Evolutionary conservation across 1,140 invertebrate species (phyloP).

Genomic region (Octopus sinensis): DNA sequence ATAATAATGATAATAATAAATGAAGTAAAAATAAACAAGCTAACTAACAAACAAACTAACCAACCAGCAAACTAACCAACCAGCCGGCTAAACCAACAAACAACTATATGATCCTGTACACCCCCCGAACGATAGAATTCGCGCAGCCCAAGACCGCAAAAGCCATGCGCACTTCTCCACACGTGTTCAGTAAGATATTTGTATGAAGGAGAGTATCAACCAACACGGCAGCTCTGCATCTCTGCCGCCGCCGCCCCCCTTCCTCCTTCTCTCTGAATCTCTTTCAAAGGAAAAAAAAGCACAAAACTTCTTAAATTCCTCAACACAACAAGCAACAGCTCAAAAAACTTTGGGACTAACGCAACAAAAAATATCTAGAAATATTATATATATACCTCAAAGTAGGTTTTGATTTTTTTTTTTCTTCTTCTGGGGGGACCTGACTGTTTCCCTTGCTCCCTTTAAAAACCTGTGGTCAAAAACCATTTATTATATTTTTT

Average conservation of each 20-base stretch:
- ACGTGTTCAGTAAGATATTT: constrained; percentile 56
- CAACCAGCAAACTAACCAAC: neutral
- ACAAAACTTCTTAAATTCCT: neutral
- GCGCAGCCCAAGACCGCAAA: constrained; percentile 16
- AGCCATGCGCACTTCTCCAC: constrained; percentile 50
- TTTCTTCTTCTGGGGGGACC: too few relatives aligned
- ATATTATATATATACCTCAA: too few relatives aligned
- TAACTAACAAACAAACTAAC: neutral
- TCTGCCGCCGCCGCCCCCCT: constrained; percentile 46
- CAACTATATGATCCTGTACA: neutral
- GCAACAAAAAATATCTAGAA: too few relatives aligned
- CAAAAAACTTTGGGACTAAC: too few relatives aligned
- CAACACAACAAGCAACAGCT: too few relatives aligned
- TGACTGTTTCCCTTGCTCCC: too few relatives aligned
- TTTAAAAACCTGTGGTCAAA: too few relatives aligned
- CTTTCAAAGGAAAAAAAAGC: neutral
- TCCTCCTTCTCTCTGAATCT: constrained; percentile 37
- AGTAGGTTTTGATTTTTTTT: too few relatives aligned
- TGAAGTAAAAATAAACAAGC: neutral
- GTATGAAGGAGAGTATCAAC: constrained; percentile 33
- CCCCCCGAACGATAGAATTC: neutral
- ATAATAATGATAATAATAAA: too few relatives aligned
- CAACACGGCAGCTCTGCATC: constrained; percentile 29
- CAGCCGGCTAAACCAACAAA: neutral
- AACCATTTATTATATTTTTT: too few relatives aligned